These are phyloP conservation scores for Drosophila monieri DNA, from an alignment of 2,888 invertebrate genomes.

Conservation along the genomic window DNA sequence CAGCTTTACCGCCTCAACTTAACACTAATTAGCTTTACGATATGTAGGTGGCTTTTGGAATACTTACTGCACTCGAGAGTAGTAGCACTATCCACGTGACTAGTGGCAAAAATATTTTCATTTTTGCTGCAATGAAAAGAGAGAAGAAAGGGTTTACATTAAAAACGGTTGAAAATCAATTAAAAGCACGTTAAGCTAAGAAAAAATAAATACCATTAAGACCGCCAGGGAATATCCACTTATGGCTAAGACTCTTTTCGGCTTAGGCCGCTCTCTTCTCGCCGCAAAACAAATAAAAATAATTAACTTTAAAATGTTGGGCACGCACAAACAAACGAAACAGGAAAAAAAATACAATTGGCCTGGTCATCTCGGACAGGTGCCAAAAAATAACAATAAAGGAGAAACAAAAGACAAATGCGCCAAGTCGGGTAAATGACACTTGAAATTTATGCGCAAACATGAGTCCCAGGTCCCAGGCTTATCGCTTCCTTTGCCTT, in stretches of 20 bases:
- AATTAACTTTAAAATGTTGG: slow-evolving; percentile 72
- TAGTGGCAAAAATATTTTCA: slow-evolving; percentile 96
- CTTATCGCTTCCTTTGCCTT: slow-evolving; percentile 56
- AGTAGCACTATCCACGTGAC: slow-evolving; percentile 95
- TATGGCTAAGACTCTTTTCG: slow-evolving; percentile 62
- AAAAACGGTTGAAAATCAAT: slow-evolving; percentile 55
- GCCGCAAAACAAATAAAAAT: slow-evolving; percentile 61
- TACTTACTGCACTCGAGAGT: slow-evolving; percentile 92
- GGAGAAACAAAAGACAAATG: slow-evolving; percentile 51
- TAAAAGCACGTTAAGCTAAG: slow-evolving; percentile 55
- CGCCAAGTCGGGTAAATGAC: slow-evolving; percentile 70
- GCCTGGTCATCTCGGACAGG: slow-evolving; percentile 69
- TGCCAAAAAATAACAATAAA: slow-evolving; percentile 62
- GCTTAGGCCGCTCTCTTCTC: slow-evolving; percentile 45
- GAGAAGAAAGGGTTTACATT: slow-evolving; percentile 62
- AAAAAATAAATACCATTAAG: slow-evolving; percentile 41
- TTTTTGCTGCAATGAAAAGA: slow-evolving; percentile 91
- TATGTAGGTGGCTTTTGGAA: slow-evolving; percentile 1
- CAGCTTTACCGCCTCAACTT: slow-evolving; percentile 24
- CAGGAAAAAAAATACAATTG: slow-evolving; percentile 54
- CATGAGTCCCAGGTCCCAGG: slow-evolving; percentile 51
- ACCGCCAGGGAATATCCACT: slow-evolving; percentile 10
- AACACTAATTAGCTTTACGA: slow-evolving; percentile 18
- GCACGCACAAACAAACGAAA: slow-evolving; percentile 54
- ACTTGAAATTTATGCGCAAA: slow-evolving; percentile 77